Conservation (phyloP, 2,888 invertebrate genomes). For the Hipparchia sbordonii region DNA sequence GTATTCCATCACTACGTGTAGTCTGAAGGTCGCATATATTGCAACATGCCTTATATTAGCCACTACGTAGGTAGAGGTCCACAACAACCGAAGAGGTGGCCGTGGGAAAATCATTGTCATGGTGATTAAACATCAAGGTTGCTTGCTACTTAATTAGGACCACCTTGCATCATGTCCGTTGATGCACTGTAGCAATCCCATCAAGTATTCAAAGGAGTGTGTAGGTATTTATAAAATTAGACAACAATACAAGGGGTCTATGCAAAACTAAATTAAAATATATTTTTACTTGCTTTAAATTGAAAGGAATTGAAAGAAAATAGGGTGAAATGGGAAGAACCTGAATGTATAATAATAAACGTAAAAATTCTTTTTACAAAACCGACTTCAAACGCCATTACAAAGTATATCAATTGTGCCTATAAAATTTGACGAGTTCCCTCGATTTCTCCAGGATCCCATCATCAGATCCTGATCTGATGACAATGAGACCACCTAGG, state of each 20-base stretch:
- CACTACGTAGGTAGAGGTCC: slow-evolving; percentile 15
- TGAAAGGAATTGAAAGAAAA: no score
- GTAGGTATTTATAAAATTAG: not conserved
- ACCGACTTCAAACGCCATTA: no score
- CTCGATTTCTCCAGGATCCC: no score
- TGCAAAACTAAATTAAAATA: no score
- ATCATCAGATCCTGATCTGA: no score
- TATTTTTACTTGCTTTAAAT: no score
- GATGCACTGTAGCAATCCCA: not conserved
- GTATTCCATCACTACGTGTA: not conserved
- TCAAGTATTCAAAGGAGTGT: not conserved
- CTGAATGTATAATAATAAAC: no score
- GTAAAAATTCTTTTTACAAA: no score
- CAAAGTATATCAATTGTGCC: no score
- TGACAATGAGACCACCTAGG: no score
- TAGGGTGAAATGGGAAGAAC: no score
- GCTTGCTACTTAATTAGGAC: slow-evolving; percentile 28
- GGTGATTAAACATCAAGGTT: slow-evolving; percentile 48
- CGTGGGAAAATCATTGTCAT: slow-evolving; percentile 54
- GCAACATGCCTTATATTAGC: slow-evolving; percentile 11
- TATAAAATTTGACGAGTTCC: no score
- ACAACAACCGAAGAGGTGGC: slow-evolving; percentile 40
- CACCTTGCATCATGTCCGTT: not conserved
- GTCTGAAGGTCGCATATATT: slow-evolving; percentile 24
- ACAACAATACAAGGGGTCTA: not conserved